phyloP scores from a whole-genome alignment of 2,888 invertebrate species.

The Hypomecis atomaria region DNA sequence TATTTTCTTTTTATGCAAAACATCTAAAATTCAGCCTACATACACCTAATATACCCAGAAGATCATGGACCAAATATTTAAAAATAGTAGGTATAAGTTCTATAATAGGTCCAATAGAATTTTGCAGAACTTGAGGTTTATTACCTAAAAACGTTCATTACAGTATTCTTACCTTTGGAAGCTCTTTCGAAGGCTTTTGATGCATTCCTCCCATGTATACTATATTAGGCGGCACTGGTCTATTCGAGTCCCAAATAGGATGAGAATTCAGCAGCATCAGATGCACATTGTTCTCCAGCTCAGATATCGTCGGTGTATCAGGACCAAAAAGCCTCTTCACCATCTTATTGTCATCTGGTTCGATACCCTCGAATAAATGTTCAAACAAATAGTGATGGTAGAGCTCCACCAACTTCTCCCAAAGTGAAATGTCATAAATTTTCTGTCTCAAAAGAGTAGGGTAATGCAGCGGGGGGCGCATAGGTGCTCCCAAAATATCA shows the following conservation, averaged over 20 bases:
- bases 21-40: no score
- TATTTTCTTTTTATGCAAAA: no score
- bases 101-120: no score
- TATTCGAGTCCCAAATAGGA: constrained; percentile 58
- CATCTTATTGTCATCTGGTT: constrained; percentile 31
- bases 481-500: constrained; percentile 29
- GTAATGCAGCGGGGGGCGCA: constrained; percentile 23
- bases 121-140: no score
- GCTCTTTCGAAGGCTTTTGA: constrained; percentile 55
- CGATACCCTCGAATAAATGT: constrained; percentile 11
- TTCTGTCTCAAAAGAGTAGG: constrained; percentile 24
- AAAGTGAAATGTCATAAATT: constrained; percentile 26
- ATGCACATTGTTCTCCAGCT: constrained; percentile 53
- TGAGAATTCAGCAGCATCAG: constrained; percentile 68
- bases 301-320: constrained; percentile 41
- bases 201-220: constrained; percentile 69
- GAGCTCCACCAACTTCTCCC: constrained; percentile 32
- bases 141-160: neutral
- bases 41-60: no score
- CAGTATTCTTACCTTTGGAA: constrained; percentile 60
- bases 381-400: constrained; percentile 29
- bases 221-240: constrained; percentile 66
- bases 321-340: constrained; percentile 46
- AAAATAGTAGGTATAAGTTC: no score
- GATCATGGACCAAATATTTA: no score